phyloP scores from a whole-genome alignment of 23 tunicate species.

The Clavelina lepadiformis region DNA sequence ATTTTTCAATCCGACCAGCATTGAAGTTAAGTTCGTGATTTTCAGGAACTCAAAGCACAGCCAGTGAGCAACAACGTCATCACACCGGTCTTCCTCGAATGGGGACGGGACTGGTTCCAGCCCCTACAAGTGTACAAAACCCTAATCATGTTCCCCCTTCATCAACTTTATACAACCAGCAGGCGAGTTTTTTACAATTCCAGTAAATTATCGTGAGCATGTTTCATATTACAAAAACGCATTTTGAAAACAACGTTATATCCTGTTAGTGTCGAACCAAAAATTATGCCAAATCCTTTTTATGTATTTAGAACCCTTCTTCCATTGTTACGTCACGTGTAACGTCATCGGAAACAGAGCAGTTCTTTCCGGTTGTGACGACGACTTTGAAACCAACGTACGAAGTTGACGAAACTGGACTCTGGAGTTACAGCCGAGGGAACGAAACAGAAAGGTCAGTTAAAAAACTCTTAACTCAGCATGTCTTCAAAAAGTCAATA shows the following conservation, averaged over 20 bases:
- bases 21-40: no score
- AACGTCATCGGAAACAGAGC: slow-evolving; percentile 18
- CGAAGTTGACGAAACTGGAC: slow-evolving; percentile 66
- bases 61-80: not conserved
- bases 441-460: slow-evolving; percentile 63
- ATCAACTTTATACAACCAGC: slow-evolving; percentile 42
- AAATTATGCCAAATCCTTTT: not conserved
- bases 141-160: slow-evolving; percentile 10
- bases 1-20: no score
- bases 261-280: not conserved
- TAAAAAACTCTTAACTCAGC: no score
- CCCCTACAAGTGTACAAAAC: slow-evolving; percentile 17
- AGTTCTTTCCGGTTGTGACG: slow-evolving; percentile 77
- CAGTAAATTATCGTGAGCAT: no score
- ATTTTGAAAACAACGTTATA: no score
- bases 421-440: slow-evolving; percentile 65
- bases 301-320: slow-evolving; percentile 10
- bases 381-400: slow-evolving; percentile 71
- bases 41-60: not conserved
- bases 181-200: no score
- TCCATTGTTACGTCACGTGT: slow-evolving; percentile 58
- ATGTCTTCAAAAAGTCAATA: no score
- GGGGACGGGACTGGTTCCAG: slow-evolving; percentile 67
- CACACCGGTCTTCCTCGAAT: slow-evolving; percentile 60
- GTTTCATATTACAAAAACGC: no score